These are phyloP conservation scores for Cantharis nigra DNA, from an alignment of 2,888 invertebrate genomes.

Conservation along the genomic window DNA sequence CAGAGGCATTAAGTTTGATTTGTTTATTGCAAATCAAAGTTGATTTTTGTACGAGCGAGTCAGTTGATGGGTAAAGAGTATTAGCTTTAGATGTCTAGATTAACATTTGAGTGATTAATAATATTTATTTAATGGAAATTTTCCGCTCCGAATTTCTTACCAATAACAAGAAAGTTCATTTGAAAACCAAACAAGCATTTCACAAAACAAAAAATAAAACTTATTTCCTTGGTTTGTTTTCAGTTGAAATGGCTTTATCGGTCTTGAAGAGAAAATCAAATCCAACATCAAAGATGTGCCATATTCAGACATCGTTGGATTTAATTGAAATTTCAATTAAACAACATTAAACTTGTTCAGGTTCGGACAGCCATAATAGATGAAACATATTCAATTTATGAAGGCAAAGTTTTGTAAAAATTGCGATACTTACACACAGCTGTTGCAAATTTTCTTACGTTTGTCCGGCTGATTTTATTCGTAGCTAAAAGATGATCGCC, in stretches of 20 bases:
- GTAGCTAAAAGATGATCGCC: slow-evolving; percentile 64
- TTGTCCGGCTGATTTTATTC: slow-evolving; percentile 63
- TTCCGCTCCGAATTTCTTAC: neutral
- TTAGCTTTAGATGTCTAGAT: too few relatives aligned
- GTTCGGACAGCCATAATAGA: neutral
- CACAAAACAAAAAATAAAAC: neutral
- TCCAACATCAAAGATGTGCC: neutral
- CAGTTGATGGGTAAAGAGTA: too few relatives aligned
- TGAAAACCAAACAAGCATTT: neutral
- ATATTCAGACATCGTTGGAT: neutral
- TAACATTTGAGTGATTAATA: neutral
- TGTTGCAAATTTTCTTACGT: slow-evolving; percentile 68
- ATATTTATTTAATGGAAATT: neutral
- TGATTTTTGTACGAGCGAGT: too few relatives aligned
- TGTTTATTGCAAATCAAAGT: too few relatives aligned
- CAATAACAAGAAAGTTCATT: neutral
- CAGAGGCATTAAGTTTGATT: too few relatives aligned
- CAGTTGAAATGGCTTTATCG: neutral
- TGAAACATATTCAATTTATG: neutral
- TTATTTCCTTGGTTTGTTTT: neutral
- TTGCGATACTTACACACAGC: slow-evolving; percentile 58
- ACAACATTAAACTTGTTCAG: neutral
- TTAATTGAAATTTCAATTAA: neutral
- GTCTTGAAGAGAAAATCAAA: neutral
- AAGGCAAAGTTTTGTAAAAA: neutral